Evolutionary conservation across 2,888 invertebrate species (phyloP).

Genomic region (Euzophera pinguis): DNA sequence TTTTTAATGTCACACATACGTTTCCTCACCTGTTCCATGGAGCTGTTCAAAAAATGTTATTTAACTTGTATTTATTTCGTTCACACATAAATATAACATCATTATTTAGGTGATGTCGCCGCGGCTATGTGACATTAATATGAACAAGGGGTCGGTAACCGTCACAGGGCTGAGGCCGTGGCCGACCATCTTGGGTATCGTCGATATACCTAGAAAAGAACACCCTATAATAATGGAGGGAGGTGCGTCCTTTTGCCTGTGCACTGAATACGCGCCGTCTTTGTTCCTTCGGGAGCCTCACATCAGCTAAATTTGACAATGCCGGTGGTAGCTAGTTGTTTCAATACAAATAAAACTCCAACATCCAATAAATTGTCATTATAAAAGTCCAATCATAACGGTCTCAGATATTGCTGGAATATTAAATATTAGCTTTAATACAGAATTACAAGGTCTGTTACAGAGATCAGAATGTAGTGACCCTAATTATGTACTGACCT

Average conservation of each 20-base stretch:
- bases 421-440: slow-evolving; percentile 79
- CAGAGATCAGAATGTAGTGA: slow-evolving; percentile 61
- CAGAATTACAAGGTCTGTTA: slow-evolving; percentile 57
- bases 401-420: slow-evolving; percentile 76
- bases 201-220: slow-evolving; percentile 77
- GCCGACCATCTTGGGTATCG: slow-evolving; percentile 58
- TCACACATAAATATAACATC: slow-evolving; percentile 75
- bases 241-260: slow-evolving; percentile 40
- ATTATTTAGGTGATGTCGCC: slow-evolving; percentile 70
- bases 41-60: slow-evolving; percentile 79
- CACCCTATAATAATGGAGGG: slow-evolving; percentile 72
- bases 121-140: slow-evolving; percentile 72
- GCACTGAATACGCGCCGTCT: slow-evolving; percentile 38
- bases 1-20: slow-evolving; percentile 66
- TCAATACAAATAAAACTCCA: slow-evolving; percentile 70
- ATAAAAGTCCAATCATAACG: slow-evolving; percentile 72
- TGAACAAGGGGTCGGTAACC: slow-evolving; percentile 69
- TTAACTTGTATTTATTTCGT: slow-evolving; percentile 71
- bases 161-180: slow-evolving; percentile 60
- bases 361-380: slow-evolving; percentile 71
- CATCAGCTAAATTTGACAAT: slow-evolving; percentile 64
- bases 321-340: slow-evolving; percentile 59
- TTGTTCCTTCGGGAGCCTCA: slow-evolving; percentile 49
- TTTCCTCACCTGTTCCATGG: slow-evolving; percentile 77
- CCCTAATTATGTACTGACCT: slow-evolving; percentile 74